Conservation (phyloP, 2,797 vertebrate genomes). For the Cryptoblepharus egeriae region DNA sequence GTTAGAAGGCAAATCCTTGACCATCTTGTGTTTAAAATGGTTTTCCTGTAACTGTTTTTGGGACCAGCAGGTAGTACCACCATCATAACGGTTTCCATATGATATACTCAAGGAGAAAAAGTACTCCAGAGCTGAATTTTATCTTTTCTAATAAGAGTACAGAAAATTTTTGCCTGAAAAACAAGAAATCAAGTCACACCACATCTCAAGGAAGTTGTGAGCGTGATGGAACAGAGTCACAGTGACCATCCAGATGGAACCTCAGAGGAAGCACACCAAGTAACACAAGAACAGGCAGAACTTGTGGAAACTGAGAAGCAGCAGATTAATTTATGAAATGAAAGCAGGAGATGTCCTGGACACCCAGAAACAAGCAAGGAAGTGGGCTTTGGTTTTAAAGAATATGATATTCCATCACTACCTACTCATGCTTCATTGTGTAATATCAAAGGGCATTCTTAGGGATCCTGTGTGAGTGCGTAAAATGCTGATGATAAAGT, state of each 20-base stretch:
- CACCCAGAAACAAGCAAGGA: background rate
- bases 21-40: background rate
- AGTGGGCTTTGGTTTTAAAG: rapidly evolving
- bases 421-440: background rate
- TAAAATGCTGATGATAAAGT: slow-evolving; percentile 19
- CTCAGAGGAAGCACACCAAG: background rate
- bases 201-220: slow-evolving; percentile 1
- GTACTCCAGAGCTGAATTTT: background rate
- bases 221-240: background rate
- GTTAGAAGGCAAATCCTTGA: background rate
- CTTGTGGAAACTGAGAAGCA: background rate
- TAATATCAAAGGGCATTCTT: background rate
- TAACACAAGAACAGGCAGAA: background rate
- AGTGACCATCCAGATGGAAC: slow-evolving; percentile 14
- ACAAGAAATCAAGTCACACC: background rate
- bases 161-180: background rate
- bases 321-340: background rate
- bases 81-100: background rate
- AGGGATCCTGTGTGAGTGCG: background rate
- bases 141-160: background rate
- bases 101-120: background rate
- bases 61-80: background rate
- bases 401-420: background rate
- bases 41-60: background rate
- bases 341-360: background rate